Percentiles rank a stretch among this genome's conserved stretches.
These are phyloP conservation scores for Hemithea aestivaria DNA, from an alignment of 2,888 invertebrate species.

Conservation along the genomic window DNA sequence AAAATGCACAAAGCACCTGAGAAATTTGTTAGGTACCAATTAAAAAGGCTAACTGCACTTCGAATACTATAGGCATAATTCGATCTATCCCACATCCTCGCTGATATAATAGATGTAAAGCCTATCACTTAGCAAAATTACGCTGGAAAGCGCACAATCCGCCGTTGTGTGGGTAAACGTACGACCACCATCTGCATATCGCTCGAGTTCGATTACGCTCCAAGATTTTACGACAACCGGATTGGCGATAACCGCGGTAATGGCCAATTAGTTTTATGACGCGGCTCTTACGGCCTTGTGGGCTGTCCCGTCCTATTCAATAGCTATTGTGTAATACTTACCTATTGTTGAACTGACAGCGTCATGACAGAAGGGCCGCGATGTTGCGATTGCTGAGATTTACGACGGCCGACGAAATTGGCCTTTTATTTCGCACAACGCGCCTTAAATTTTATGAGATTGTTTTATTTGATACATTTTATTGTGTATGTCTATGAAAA, in stretches of 20 bases:
- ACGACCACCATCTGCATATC: constrained; percentile 31
- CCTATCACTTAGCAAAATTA: too few species aligned
- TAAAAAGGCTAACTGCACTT: too few species aligned
- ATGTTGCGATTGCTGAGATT: constrained; percentile 50
- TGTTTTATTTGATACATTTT: constrained; percentile 23
- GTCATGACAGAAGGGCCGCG: constrained; percentile 45
- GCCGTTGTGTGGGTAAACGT: constrained; percentile 1
- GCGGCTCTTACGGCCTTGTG: constrained; percentile 34
- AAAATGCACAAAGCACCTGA: too few species aligned
- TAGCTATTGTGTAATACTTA: constrained; percentile 52
- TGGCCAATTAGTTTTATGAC: constrained; percentile 49
- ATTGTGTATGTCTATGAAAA: constrained; percentile 16
- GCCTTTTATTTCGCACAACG: constrained; percentile 33
- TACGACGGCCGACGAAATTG: constrained; percentile 46
- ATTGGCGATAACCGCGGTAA: constrained; percentile 39
- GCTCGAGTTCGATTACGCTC: constrained; percentile 37
- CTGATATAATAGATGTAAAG: too few species aligned
- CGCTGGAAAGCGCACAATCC: constrained; percentile 8
- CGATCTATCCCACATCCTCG: too few species aligned
- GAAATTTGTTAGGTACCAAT: too few species aligned
- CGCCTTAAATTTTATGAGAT: constrained; percentile 24
- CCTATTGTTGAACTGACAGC: constrained; percentile 55
- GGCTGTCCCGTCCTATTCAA: constrained; percentile 43
- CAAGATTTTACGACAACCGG: constrained; percentile 37
- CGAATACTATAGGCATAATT: too few species aligned